Conservation (phyloP, 2,797 vertebrate genomes). For the Pantherophis alleghaniensis region DNA sequence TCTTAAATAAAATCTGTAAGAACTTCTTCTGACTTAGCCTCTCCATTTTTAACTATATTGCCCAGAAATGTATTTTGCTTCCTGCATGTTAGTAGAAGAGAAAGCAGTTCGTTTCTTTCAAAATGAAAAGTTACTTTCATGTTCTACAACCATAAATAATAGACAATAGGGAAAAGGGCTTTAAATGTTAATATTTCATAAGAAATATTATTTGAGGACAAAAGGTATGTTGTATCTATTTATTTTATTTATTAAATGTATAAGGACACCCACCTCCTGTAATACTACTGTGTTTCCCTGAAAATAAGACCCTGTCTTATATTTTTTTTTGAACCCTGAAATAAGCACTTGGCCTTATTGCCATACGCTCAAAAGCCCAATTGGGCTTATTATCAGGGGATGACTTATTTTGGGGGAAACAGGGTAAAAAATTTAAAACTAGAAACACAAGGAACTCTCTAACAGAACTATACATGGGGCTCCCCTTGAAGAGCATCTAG, state of each 20-base stretch:
- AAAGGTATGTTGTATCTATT: not conserved
- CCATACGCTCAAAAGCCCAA: too few relatives aligned
- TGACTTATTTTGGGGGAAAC: too few relatives aligned
- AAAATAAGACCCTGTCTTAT: too few relatives aligned
- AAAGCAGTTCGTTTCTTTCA: not conserved
- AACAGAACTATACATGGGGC: not conserved
- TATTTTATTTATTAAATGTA: not conserved
- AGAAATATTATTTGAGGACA: not conserved
- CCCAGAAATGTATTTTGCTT: not conserved
- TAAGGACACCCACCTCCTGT: not conserved
- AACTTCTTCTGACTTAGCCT: conserved; percentile 24
- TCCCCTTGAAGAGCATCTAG: too few relatives aligned
- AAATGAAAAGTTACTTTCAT: not conserved
- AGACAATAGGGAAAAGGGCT: not conserved
- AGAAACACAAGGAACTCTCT: not conserved
- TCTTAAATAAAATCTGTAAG: conserved; percentile 55
- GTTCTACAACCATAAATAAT: not conserved
- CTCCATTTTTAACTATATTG: conserved; percentile 3
- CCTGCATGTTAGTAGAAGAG: not conserved
- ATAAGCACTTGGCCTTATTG: too few relatives aligned
- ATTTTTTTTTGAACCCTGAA: too few relatives aligned
- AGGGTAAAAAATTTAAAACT: not conserved
- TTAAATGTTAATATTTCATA: not conserved
- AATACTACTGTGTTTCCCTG: not conserved
- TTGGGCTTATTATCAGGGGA: too few relatives aligned